These are phyloP conservation scores for Raja brachyura DNA, from an alignment of 2,113 vertebrate genomes.

Conservation along the genomic window DNA sequence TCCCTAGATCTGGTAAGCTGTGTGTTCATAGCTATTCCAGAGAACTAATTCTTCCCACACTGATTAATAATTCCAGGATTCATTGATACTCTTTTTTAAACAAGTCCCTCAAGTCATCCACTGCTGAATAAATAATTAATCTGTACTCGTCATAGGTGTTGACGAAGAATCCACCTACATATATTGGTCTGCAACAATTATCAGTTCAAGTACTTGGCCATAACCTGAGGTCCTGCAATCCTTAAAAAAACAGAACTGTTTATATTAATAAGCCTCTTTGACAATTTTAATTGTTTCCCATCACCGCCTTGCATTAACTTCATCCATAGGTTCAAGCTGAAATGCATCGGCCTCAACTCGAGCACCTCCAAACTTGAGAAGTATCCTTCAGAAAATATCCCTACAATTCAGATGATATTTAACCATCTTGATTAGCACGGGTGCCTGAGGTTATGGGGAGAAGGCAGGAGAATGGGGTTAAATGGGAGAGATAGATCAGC, in stretches of 20 bases:
- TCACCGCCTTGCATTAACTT: background rate
- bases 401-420: background rate
- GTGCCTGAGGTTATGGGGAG: too few species aligned
- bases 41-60: background rate
- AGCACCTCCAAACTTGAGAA: background rate
- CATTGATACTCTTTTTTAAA: background rate
- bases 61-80: background rate
- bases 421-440: background rate
- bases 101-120: background rate
- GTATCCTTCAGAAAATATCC: background rate
- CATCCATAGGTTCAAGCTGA: background rate
- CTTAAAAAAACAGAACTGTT: background rate
- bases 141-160: background rate
- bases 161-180: background rate
- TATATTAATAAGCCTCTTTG: background rate
- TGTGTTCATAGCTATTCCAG: background rate
- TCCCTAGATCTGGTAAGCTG: background rate
- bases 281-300: background rate
- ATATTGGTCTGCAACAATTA: background rate
- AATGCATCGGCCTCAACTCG: background rate
- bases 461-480: too few species aligned
- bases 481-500: too few species aligned
- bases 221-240: background rate
- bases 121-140: background rate
- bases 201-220: background rate